These are phyloP conservation scores for Oxystoma pomonae DNA, from an alignment of 2,888 invertebrate genomes.

Conservation along the genomic window DNA sequence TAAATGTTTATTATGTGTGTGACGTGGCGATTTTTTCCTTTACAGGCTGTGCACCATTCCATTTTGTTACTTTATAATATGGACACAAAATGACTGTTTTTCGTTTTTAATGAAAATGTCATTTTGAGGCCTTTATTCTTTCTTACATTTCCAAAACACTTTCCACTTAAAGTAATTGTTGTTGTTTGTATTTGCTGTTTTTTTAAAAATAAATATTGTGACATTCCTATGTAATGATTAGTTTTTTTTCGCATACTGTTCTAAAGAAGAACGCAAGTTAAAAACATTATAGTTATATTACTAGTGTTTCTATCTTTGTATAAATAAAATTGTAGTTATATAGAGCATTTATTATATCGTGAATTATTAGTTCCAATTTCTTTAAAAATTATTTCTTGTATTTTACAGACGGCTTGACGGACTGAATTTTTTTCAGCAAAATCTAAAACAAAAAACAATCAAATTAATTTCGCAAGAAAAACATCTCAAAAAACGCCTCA, in stretches of 20 bases:
- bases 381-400: conserved; percentile 4
- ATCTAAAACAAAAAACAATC: conserved; percentile 23
- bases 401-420: conserved; percentile 27
- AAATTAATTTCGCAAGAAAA: too few relatives aligned
- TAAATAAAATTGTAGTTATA: background rate
- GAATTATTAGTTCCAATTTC: too few relatives aligned
- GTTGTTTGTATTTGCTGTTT: background rate
- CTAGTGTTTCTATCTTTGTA: background rate
- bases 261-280: too few relatives aligned
- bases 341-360: background rate
- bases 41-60: background rate
- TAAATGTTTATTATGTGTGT: too few relatives aligned
- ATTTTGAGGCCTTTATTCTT: background rate
- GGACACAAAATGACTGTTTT: background rate
- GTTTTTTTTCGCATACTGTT: too few relatives aligned
- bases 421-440: conserved; percentile 29
- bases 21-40: too few relatives aligned
- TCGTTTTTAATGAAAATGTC: background rate
- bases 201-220: background rate
- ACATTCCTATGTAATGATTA: too few relatives aligned
- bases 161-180: background rate
- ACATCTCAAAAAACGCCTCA: too few relatives aligned
- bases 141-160: background rate
- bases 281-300: too few relatives aligned
- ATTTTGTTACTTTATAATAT: background rate